A percentile compares a stretch with the other conserved stretches of the same genome.
Conservation (phyloP, 2,888 invertebrate genomes). For the Zygothrica quintamaculata region DNA sequence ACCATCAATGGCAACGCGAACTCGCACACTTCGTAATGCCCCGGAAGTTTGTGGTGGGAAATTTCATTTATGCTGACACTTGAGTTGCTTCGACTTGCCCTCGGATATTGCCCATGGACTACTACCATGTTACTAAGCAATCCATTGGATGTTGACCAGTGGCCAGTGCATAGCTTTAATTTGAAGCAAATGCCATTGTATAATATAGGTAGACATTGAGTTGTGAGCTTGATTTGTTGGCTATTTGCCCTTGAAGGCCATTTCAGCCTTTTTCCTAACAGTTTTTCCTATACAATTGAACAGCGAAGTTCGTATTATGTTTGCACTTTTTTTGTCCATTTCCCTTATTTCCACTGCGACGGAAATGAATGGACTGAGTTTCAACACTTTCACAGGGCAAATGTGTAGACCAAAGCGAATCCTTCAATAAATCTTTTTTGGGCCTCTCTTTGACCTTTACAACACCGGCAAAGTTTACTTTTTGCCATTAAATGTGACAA, state of each 20-base stretch:
- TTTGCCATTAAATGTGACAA: constrained; percentile 65
- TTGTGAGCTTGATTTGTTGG: constrained; percentile 51
- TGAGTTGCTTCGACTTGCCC: constrained; percentile 65
- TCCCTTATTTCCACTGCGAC: constrained; percentile 51
- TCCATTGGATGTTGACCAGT: constrained; percentile 10
- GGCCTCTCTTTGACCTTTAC: constrained; percentile 13
- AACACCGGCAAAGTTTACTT: constrained; percentile 37
- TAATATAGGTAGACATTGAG: constrained; percentile 71
- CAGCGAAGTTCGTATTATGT: constrained; percentile 62
- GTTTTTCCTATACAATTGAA: constrained; percentile 50
- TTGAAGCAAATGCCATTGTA: constrained; percentile 78
- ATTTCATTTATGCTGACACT: constrained; percentile 82
- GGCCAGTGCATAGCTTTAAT: constrained; percentile 58
- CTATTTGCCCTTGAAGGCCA: constrained; percentile 69
- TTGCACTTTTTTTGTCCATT: constrained; percentile 72
- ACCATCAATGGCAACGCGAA: constrained; percentile 2
- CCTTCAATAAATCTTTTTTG: constrained; percentile 29
- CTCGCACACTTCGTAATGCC: constrained; percentile 36
- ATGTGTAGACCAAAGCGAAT: constrained; percentile 38
- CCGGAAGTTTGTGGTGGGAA: constrained; percentile 81
- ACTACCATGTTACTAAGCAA: too few relatives aligned
- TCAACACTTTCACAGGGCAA: constrained; percentile 1
- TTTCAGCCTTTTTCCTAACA: constrained; percentile 17
- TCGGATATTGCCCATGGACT: too few relatives aligned
- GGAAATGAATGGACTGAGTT: constrained; percentile 46